Conservation (phyloP, 1,140 invertebrate genomes). For the Drosophila paulistorum region DNA sequence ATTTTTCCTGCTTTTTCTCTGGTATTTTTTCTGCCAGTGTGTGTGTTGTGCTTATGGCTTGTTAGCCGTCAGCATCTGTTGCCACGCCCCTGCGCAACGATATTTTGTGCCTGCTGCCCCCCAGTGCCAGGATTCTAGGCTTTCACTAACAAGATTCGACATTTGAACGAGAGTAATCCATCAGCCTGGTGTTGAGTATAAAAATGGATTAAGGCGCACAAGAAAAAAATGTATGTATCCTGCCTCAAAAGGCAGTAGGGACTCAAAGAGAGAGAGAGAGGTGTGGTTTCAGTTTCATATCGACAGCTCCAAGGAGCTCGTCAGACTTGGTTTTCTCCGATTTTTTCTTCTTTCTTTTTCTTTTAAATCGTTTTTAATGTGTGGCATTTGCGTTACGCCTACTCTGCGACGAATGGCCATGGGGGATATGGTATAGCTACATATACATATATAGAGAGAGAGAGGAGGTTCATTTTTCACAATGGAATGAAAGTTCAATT, state of each 20-base stretch:
- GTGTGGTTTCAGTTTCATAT: constrained; percentile 55
- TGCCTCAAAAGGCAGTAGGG: not conserved
- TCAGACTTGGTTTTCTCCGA: constrained; percentile 21
- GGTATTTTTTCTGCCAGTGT: not conserved
- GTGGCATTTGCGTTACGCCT: constrained; percentile 60
- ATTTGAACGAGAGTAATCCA: constrained; percentile 79
- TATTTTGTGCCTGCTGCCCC: constrained; percentile 33
- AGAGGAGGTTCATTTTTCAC: constrained; percentile 67
- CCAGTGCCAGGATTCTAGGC: constrained; percentile 20
- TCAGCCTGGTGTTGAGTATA: constrained; percentile 70
- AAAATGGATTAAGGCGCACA: constrained; percentile 67
- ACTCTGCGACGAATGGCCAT: constrained; percentile 19
- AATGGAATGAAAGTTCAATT: constrained; percentile 79
- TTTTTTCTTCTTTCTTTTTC: constrained; percentile 21
- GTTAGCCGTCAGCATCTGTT: constrained; percentile 66
- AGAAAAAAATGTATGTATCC: constrained; percentile 43
- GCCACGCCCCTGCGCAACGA: constrained; percentile 41
- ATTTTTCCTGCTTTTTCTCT: not conserved
- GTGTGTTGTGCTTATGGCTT: constrained; percentile 35
- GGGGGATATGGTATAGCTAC: not conserved
- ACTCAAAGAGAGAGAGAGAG: not conserved
- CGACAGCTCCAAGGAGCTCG: constrained; percentile 16
- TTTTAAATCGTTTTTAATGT: constrained; percentile 72
- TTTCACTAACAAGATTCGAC: constrained; percentile 76
- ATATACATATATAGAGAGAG: not conserved